Evolutionary conservation across 2,113 vertebrate species (phyloP), one percentile per base, ranked within the genome.

Genomic region (Brachyhypopomus occidentalis): DNA sequence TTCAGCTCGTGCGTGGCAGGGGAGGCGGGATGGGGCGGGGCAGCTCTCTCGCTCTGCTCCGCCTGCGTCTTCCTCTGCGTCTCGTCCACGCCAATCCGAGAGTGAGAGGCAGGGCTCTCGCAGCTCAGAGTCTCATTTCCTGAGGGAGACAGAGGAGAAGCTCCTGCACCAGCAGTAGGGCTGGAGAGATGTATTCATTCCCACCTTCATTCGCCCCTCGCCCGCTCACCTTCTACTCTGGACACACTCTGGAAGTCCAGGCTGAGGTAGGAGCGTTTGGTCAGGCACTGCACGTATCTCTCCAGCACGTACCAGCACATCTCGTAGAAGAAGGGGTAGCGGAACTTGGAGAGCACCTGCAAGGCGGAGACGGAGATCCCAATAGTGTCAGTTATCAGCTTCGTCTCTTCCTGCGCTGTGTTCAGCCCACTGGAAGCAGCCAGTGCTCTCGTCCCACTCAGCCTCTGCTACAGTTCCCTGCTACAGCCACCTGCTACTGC

Each of bases 271-370:
- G 96, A 96, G 64, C 94, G 94, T 88, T 94, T 96, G 88, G 97
- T 98, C 90, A 99, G 93, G 87, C 95, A 97, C 93, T 95, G 94
- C 85, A 96, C 92, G 38, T 98, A 99, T 90, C 96, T 93, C 93
- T 99, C 97, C 94, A 99, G 89, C 86, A 99, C 97, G 91, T 99
- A 99, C 97, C 97, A 99, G 92, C 96, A 97, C 88, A 99, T 99
- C 90, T 99, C 97, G 91, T 97, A 96, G 94, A 97, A 99, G 92
- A 99, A 99, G 41, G 97, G 97, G 91, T 98, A 98, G 0, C 97
- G 97, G 89, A 99, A 99, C 85, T 98, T 99, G 89, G 96, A 95
- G 72, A 96, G 93, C 87, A 99, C 97, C 97, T 99, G 90, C 55
- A 91, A 27, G 22, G 5, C 1, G 7, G 9, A 62, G 14, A 30